Base-by-base conservation (phyloP, 2,888 invertebrate genomes). In the Gandaritis pyraliata region DNA sequence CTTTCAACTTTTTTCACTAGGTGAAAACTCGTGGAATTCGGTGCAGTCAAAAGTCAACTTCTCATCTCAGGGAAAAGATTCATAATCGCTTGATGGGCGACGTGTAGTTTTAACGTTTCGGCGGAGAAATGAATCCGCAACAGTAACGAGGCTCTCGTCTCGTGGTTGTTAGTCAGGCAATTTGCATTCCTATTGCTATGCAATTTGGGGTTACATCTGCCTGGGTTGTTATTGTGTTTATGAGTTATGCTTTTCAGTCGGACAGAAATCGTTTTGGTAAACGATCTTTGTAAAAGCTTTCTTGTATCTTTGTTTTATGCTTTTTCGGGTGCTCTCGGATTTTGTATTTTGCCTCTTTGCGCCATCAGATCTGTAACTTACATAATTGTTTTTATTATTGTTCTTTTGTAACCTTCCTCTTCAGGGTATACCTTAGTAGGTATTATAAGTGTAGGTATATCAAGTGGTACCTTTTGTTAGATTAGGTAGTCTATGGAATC, bases 231-330 rank as follows among this genome's bases (percentile, higher is more conserved):
- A 36, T 29, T 69, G 67, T 59, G 55, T 62, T 78, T 78, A 58
- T 47, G 46, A 67, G 38, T 74, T 72, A 58, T 36, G 59, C 69
- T 72, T 69, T 75, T 75, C 72, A 73, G 72, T 69, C 66, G 30
- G 66, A 61, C 70, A 74, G 75, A 76, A 79, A 83, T 78, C 77
- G 78, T 77, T 80, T 82, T 81, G 80, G 78, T 77, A 77, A 76
- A 73, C 71, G 75, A 78, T 81, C 76, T 76, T 74, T 74, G 72
- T 70, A 69, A 76, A n/a, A 75, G 71, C 72, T 78, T 79, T 77
- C 45, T 54, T 78, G 70, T n/a, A 74, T 75, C 70, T 74, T 68
- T 75, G 72, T 77, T 75, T 78, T 73, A 59, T 63, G 66, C 68
- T 63, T 72, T 77, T 70, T 51, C 23, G 41, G 39, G 74, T 73